Percentiles rank a stretch among this genome's conserved stretches.
phyloP scores from a whole-genome alignment of 2,797 vertebrate species.

The Amniataba percoides region DNA sequence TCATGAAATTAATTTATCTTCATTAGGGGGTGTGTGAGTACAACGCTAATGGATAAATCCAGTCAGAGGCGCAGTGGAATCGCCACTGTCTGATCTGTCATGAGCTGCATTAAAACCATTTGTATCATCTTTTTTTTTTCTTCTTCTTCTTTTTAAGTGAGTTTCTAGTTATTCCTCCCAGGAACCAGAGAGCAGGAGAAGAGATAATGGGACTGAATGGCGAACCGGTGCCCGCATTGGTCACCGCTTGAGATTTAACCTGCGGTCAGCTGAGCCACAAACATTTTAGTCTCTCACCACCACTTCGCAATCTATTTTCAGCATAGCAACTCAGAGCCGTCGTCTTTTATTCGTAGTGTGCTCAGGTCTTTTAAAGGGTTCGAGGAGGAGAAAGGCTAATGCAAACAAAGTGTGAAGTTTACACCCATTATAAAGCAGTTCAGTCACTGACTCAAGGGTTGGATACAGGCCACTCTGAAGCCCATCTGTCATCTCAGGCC shows the following conservation, averaged over 20 bases:
- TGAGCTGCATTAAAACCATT: neutral
- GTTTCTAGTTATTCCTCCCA: conserved; percentile 24
- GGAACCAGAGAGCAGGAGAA: conserved; percentile 29
- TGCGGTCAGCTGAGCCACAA: conserved; percentile 43
- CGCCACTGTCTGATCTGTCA: conserved; percentile 20
- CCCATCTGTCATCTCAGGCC: neutral
- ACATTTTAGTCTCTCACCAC: conserved; percentile 30
- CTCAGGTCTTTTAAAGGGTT: conserved; percentile 7
- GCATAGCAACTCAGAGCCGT: neutral
- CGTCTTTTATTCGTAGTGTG: conserved; percentile 23
- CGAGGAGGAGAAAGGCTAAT: neutral
- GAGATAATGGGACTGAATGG: conserved; percentile 33
- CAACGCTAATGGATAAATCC: conserved; percentile 9
- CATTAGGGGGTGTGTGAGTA: conserved; percentile 5
- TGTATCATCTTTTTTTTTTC: neutral
- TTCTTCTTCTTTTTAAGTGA: neutral
- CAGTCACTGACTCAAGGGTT: neutral
- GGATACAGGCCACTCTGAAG: neutral
- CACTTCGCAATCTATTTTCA: conserved; percentile 48
- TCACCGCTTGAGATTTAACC: conserved; percentile 38
- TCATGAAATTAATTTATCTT: neutral
- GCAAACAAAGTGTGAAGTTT: neutral
- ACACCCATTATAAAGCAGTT: neutral
- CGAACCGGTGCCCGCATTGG: conserved; percentile 9
- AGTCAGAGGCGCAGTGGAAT: conserved; percentile 2